Percentiles rank a stretch among this genome's conserved stretches.
These are phyloP conservation scores for Lasaia peninsularis DNA, from an alignment of 1,140 invertebrate genomes.

Conservation along the genomic window DNA sequence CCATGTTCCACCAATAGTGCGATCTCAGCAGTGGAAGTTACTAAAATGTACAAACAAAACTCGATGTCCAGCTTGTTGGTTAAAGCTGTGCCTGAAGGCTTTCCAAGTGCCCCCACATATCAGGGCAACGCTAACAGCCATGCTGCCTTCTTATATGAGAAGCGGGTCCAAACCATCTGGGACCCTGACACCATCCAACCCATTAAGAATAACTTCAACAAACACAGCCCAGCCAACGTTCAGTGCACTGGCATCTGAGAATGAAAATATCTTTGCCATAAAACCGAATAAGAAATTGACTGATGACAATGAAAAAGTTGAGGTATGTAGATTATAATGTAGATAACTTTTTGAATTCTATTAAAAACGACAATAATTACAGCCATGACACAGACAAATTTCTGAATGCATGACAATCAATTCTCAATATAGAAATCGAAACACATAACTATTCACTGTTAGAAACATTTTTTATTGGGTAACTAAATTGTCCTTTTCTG, in stretches of 20 bases:
- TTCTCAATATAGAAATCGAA: too few relatives aligned
- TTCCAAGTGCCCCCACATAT: constrained; percentile 86
- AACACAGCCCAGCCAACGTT: constrained; percentile 45
- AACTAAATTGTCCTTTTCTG: too few relatives aligned
- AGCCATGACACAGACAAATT: too few relatives aligned
- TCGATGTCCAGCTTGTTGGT: constrained; percentile 91
- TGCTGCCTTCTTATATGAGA: constrained; percentile 79
- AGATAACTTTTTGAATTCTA: too few relatives aligned
- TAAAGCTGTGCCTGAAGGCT: constrained; percentile 88
- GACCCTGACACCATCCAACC: constrained; percentile 44
- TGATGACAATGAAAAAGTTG: constrained; percentile 54
- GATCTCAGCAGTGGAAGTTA: constrained; percentile 85
- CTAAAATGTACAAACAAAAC: constrained; percentile 83
- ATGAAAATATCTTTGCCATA: constrained; percentile 54
- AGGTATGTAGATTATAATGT: constrained; percentile 46
- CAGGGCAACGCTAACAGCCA: constrained; percentile 80
- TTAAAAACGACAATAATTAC: too few relatives aligned
- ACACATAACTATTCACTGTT: too few relatives aligned
- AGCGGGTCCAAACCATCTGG: constrained; percentile 41
- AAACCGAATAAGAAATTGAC: constrained; percentile 47
- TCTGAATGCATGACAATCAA: too few relatives aligned
- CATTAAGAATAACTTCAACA: constrained; percentile 42
- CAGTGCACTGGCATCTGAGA: constrained; percentile 46
- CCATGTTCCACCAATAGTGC: constrained; percentile 83
- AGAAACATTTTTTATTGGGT: too few relatives aligned